Evolutionary conservation across 2,113 vertebrate species (phyloP), one percentile per base, ranked within the genome.

Genomic region (Sinocyclocheilus anshuiensis): DNA sequence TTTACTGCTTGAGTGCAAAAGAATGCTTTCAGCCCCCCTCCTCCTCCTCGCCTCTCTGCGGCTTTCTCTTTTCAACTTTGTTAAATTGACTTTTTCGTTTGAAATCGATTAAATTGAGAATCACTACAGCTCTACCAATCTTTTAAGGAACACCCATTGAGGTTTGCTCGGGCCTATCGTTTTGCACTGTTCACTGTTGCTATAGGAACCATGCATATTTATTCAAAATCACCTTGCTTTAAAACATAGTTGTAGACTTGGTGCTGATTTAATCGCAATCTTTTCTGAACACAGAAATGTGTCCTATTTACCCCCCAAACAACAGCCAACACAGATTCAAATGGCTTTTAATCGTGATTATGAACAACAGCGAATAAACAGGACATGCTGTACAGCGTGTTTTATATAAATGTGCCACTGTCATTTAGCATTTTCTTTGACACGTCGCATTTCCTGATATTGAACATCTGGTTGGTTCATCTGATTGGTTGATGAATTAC

Each of bases 1-100:
- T 99, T 99, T 99, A 99, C 97, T 99, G 96, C 97, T 98, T 98
- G 94, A 95, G 94, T 95, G 95, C 94, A 94, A 95, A 94, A 95
- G 93, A 95, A 95, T 95, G 95, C 94, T 91, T 92, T 92, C 92
- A 93, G 48, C 84, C 84, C 85, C 22, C 74, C 80, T 89, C 89
- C 77, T 26, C 83, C 77, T 67, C 86, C 71, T 65, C 71, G 29
- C 78, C 91, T 90, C 90, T 80, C 90, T 89, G 91, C 91, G 91
- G 91, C 93, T 92, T 94, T 94, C 91, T 93, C 93, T 95, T 96
- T 96, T 95, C 94, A 95, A 95, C 95, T 96, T 95, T 94, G 93
- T 95, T 95, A 94, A 95, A 95, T 95, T 95, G 94, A 94, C 94
- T 95, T 95, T 94, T 95, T 93, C 93, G 93, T 95, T 94, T 94